phyloP scores from a whole-genome alignment of 92 coral and sea anemone species.

The Isaurus tuberculatus region DNA sequence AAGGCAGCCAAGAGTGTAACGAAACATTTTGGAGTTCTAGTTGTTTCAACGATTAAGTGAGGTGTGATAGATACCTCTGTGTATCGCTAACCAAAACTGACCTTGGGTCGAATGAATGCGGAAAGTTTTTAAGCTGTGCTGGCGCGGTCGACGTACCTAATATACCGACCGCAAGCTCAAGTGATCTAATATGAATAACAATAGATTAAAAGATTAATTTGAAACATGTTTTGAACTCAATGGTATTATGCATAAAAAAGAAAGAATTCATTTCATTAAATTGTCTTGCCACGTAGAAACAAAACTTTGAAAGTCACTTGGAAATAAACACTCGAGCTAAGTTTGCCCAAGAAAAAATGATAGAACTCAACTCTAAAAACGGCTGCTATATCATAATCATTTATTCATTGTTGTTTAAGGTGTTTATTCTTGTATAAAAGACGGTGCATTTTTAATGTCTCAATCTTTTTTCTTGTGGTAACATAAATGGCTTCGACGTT shows the following conservation, averaged over 20 bases:
- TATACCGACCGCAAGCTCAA: neutral
- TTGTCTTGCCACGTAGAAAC: neutral
- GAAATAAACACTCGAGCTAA: neutral
- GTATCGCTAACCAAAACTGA: neutral
- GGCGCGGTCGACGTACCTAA: slow-evolving; percentile 9
- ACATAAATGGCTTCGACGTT: neutral
- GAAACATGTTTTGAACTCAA: slow-evolving; percentile 22
- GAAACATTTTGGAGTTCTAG: slow-evolving; percentile 35
- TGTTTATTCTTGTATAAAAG: neutral
- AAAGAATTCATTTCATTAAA: slow-evolving; percentile 2
- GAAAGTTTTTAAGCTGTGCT: neutral
- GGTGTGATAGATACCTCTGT: neutral
- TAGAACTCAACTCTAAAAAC: neutral
- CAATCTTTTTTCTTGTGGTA: neutral
- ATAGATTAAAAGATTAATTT: neutral
- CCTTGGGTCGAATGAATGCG: slow-evolving; percentile 2
- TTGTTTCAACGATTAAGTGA: neutral
- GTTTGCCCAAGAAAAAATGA: neutral
- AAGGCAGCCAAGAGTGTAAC: slow-evolving; percentile 25
- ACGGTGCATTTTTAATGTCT: neutral
- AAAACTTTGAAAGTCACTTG: neutral
- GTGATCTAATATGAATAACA: slow-evolving; percentile 23
- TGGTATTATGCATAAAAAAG: slow-evolving; percentile 34
- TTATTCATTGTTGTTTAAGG: neutral
- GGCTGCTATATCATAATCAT: neutral